phyloP scores from a whole-genome alignment of 2,888 invertebrate species.

The Cremastinae sp. region DNA sequence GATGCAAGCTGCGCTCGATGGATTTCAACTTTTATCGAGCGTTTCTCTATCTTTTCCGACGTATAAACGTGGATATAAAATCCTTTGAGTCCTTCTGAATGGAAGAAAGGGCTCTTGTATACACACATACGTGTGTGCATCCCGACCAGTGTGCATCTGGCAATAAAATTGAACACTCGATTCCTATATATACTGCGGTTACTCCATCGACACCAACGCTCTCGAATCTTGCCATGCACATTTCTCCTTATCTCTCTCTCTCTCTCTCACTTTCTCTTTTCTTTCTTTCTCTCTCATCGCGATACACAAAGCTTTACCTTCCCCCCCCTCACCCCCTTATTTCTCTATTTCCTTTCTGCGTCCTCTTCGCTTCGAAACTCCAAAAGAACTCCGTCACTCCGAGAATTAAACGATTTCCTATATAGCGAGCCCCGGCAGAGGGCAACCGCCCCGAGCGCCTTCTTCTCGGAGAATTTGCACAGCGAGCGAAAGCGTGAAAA shows the following conservation, averaged over 20 bases:
- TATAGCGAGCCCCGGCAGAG: slow-evolving; percentile 31
- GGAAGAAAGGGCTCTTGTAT: slow-evolving; percentile 11
- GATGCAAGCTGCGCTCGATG: slow-evolving; percentile 8
- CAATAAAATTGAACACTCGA: slow-evolving; percentile 54
- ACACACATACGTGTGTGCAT: slow-evolving; percentile 3
- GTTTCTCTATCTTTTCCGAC: slow-evolving; percentile 10
- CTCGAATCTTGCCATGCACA: neutral
- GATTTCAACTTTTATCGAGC: slow-evolving; percentile 16
- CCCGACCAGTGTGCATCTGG: slow-evolving; percentile 43
- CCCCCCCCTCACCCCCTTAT: neutral
- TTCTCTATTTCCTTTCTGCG: slow-evolving; percentile 4
- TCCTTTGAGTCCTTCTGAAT: slow-evolving; percentile 17
- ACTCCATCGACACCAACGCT: neutral
- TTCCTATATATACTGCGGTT: slow-evolving; percentile 14
- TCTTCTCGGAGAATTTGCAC: neutral
- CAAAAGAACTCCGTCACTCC: slow-evolving; percentile 48
- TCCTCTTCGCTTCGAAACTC: slow-evolving; percentile 20
- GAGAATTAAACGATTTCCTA: slow-evolving; percentile 60
- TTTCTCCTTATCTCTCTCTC: neutral
- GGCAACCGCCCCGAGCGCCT: neutral
- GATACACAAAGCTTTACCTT: slow-evolving; percentile 9
- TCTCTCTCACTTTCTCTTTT: neutral
- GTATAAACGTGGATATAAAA: slow-evolving; percentile 1
- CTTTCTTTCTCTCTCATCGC: neutral
- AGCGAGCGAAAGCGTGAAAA: slow-evolving; percentile 34